Evolutionary conservation across 1,140 invertebrate genomes (phyloP), one percentile per base, ranked within the genome.

Genomic region (Triops longicaudatus): DNA sequence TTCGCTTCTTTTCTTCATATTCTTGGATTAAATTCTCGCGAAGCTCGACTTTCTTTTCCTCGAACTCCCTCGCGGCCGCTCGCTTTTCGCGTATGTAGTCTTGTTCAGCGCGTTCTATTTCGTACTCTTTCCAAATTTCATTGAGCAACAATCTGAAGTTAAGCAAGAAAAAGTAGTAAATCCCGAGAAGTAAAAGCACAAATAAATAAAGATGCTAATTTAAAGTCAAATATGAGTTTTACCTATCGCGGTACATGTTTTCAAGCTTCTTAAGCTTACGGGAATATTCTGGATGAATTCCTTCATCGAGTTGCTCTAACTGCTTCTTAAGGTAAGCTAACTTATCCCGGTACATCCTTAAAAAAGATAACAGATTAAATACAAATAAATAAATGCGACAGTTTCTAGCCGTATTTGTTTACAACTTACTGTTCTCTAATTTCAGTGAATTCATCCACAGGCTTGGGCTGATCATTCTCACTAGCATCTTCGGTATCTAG

Each of bases 341-440:
- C 84, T 98, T 97, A 82, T 98, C 95, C 82, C 95, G 93, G 82
- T 96, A 98, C 86, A 98, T 93, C 84, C 93, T 95, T 81, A 1
- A 85, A 85, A 76, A 81, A 73, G 50, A 41, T 74, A 76, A 26
- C 43, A 31, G 1, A 50, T 17, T 72, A 14, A 50, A 41, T 17
- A 77, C 14, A 9, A 43, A 41, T 72, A 14, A 22, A 63, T 72
- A 28, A n/a, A 17, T 79, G 31, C 41, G 63, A 75, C 14, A 75
- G n/a, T n/a, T n/a, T n/a, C n/a, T 22, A 73, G 41, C 26, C 73
- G 73, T 4, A 27, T 74, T 41, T 79, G 37, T 26, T 11, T 50
- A n/a, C 14, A 73, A 88, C 90, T 89, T 86, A 95, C 92, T 96
- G 93, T 86, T 97, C 94, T 85, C 95, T 96, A 12, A 96, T 91